Percentiles rank a stretch among this genome's conserved stretches.
Conservation (phyloP, 2,888 invertebrate genomes). For the Plebejus argus region DNA sequence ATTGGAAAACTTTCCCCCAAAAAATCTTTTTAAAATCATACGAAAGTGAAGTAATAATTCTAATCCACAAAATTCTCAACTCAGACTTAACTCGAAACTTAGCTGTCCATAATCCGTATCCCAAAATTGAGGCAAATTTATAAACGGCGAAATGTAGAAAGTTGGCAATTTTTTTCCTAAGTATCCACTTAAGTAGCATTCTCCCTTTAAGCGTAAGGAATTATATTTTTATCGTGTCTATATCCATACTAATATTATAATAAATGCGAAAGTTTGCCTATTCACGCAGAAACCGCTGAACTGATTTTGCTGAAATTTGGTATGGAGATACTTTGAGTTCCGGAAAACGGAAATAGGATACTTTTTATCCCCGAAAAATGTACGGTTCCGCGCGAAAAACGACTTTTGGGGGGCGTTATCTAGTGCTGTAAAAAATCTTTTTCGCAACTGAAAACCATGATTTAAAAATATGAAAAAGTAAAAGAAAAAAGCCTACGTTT, state of each 20-base stretch:
- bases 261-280: too few relatives aligned
- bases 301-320: too few relatives aligned
- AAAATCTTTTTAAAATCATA: neutral
- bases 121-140: neutral
- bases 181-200: neutral
- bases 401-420: too few relatives aligned
- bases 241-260: too few relatives aligned
- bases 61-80: neutral
- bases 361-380: too few relatives aligned
- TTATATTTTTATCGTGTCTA: neutral
- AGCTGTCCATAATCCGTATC: neutral
- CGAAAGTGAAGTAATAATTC: neutral
- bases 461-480: neutral
- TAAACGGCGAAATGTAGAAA: neutral
- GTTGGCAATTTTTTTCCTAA: neutral
- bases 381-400: too few relatives aligned
- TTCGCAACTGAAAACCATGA: too few relatives aligned
- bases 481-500: neutral
- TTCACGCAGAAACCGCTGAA: too few relatives aligned
- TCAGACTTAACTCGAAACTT: neutral
- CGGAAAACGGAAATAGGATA: too few relatives aligned
- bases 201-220: neutral
- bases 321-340: too few relatives aligned
- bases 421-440: too few relatives aligned
- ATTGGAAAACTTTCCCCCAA: neutral